Conservation (phyloP, 2,888 invertebrate species). For the Amiota minor region DNA sequence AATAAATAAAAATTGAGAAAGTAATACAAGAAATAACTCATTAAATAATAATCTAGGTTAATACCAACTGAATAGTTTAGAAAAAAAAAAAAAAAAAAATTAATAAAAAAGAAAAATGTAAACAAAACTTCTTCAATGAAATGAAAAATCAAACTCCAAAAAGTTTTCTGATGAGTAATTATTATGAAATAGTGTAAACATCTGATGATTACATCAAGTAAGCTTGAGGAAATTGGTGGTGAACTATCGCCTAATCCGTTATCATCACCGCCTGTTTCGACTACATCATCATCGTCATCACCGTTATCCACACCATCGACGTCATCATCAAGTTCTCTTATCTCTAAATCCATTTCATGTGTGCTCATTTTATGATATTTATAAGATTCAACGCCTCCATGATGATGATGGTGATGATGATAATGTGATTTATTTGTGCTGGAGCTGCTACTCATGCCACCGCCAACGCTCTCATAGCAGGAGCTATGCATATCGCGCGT, state of each 20-base stretch:
- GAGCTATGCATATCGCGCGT: slow-evolving; percentile 40
- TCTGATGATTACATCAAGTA: slow-evolving; percentile 61
- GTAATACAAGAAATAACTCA: slow-evolving; percentile 8
- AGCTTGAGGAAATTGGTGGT: slow-evolving; percentile 62
- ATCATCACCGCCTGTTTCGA: slow-evolving; percentile 55
- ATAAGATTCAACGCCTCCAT: slow-evolving; percentile 43
- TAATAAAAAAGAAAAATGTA: slow-evolving; percentile 15
- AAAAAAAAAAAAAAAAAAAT: slow-evolving; percentile 2
- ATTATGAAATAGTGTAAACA: background rate
- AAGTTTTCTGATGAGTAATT: background rate
- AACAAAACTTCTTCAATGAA: background rate
- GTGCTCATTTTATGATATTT: slow-evolving; percentile 61
- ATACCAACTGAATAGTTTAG: background rate
- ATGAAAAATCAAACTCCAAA: background rate
- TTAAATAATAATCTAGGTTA: background rate
- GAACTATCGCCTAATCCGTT: slow-evolving; percentile 64
- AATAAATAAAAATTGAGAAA: slow-evolving; percentile 12
- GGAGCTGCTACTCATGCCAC: slow-evolving; percentile 3
- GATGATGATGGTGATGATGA: slow-evolving; percentile 44
- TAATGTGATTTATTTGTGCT: slow-evolving; percentile 55
- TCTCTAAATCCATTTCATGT: slow-evolving; percentile 61
- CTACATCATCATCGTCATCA: slow-evolving; percentile 53
- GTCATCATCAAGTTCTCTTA: slow-evolving; percentile 60
- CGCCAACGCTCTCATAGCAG: slow-evolving; percentile 31
- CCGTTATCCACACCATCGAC: slow-evolving; percentile 53